Conservation (phyloP, 2,888 invertebrate species). For the Ceramica pisi region DNA sequence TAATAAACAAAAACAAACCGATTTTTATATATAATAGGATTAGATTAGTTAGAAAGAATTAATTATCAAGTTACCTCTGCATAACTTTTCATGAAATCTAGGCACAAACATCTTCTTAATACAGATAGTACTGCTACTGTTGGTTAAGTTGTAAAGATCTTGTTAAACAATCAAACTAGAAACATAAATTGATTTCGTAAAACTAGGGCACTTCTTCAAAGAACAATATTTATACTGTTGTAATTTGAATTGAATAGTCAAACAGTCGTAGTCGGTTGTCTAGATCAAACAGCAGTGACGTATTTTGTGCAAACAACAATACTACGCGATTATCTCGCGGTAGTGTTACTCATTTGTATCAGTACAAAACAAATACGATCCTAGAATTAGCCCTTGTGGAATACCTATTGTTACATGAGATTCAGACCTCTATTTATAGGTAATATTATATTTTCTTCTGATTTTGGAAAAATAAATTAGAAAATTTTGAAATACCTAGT, state of each 20-base stretch:
- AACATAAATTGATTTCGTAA: background rate
- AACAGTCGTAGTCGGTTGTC: background rate
- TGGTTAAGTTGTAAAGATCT: background rate
- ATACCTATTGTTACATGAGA: background rate
- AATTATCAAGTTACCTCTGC: too few species aligned
- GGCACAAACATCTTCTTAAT: background rate
- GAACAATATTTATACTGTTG: constrained; percentile 1
- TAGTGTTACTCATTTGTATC: background rate
- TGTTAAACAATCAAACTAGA: background rate
- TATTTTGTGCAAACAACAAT: constrained; percentile 1
- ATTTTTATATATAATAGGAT: too few species aligned
- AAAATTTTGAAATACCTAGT: background rate
- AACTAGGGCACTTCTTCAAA: background rate
- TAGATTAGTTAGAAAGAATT: too few species aligned
- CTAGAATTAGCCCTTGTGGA: background rate
- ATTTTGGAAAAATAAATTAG: background rate
- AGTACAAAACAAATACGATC: background rate
- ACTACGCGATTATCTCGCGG: constrained; percentile 14
- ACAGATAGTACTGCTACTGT: background rate
- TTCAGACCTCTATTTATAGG: background rate
- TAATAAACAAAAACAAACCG: too few species aligned
- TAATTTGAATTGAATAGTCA: constrained; percentile 16
- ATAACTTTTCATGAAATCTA: too few species aligned
- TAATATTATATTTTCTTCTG: background rate
- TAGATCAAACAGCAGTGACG: constrained; percentile 7